These are phyloP conservation scores for Cerastis rubricosa DNA, from an alignment of 2,888 invertebrate genomes.

Conservation along the genomic window DNA sequence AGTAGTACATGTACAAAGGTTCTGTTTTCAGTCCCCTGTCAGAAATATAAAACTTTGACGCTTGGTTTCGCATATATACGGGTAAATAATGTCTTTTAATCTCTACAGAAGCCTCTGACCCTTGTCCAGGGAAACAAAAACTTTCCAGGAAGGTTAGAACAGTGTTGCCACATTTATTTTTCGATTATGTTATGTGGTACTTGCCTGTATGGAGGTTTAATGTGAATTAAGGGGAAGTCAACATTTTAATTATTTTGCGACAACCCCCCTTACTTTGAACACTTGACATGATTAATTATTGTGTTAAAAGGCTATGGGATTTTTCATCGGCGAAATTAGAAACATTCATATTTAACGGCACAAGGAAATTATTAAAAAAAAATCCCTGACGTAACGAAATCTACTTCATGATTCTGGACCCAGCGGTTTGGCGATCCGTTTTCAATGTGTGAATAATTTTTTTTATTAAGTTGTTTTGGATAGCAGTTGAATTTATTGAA, in stretches of 20 bases:
- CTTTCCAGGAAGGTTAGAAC: slow-evolving; percentile 79
- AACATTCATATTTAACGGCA: too few species aligned
- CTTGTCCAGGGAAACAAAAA: slow-evolving; percentile 83
- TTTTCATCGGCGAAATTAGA: neutral
- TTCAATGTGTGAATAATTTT: too few species aligned
- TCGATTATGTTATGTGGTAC: slow-evolving; percentile 82
- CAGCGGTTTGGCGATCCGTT: too few species aligned
- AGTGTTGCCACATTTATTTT: slow-evolving; percentile 83
- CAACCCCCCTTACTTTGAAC: neutral
- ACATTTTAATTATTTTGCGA: neutral
- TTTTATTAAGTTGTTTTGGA: too few species aligned
- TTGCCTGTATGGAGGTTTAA: slow-evolving; percentile 70
- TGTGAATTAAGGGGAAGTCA: slow-evolving; percentile 34
- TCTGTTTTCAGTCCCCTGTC: slow-evolving; percentile 82
- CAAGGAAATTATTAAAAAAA: too few species aligned
- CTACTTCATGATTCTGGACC: too few species aligned
- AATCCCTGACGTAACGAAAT: too few species aligned
- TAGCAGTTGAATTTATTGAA: too few species aligned
- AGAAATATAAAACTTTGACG: slow-evolving; percentile 87
- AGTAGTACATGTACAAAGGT: slow-evolving; percentile 76
- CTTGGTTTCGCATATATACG: slow-evolving; percentile 80
- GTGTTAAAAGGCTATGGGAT: neutral
- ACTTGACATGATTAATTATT: neutral
- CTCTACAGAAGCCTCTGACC: slow-evolving; percentile 82
- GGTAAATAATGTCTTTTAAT: slow-evolving; percentile 89